A percentile compares a stretch with the other conserved stretches of the same genome.
These are phyloP conservation scores for Mirza zaza DNA, from an alignment of 2,113 vertebrate genomes.

Conservation along the genomic window DNA sequence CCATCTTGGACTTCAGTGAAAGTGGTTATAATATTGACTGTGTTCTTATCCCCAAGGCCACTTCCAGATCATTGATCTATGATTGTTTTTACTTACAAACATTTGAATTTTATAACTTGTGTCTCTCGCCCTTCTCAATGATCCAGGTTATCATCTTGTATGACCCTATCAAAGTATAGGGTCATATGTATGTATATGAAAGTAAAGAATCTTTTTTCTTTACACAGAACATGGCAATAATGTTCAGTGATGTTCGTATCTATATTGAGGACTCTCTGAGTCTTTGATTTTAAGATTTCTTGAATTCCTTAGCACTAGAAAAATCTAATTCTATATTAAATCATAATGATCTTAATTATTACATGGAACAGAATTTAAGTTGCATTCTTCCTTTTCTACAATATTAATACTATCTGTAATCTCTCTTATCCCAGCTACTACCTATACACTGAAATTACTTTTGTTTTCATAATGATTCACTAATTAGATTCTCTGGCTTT, in stretches of 20 bases:
- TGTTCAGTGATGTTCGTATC: neutral
- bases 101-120: neutral
- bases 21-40: neutral
- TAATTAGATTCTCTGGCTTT: neutral
- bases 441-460: neutral
- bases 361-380: neutral
- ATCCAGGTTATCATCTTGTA: neutral
- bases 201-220: neutral
- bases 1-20: fast-evolving
- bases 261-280: neutral
- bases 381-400: neutral
- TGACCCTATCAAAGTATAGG: neutral
- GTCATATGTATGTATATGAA: no score
- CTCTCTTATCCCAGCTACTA: neutral
- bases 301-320: neutral
- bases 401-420: neutral
- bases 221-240: neutral
- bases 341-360: neutral
- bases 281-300: neutral
- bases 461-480: neutral
- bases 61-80: neutral
- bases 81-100: neutral
- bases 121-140: neutral
- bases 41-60: neutral
- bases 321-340: neutral